phyloP scores from a whole-genome alignment of 1,140 invertebrate species.

The Papilio dardanus region DNA sequence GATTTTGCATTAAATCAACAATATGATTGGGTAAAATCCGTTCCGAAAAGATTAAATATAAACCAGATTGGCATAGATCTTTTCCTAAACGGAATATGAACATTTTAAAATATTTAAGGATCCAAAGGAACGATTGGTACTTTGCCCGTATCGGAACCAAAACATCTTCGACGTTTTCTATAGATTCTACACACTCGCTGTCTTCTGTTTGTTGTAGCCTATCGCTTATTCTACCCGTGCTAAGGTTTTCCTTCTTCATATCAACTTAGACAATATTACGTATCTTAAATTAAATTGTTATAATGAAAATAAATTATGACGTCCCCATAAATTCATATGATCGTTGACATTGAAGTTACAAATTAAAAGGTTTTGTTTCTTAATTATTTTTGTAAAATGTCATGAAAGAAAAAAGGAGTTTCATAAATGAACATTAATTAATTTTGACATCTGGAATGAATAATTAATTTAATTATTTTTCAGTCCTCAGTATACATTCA shows the following conservation, averaged over 20 bases:
- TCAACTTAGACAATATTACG: conserved; percentile 42
- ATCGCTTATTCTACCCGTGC: conserved; percentile 49
- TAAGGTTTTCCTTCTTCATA: conserved; percentile 63
- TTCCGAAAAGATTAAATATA: conserved; percentile 52
- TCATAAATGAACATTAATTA: background rate
- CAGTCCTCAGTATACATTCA: background rate
- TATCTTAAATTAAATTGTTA: conserved; percentile 44
- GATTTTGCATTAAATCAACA: conserved; percentile 54
- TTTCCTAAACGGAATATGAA: conserved; percentile 61
- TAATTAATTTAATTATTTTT: too few relatives aligned
- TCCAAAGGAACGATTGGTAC: conserved; percentile 69
- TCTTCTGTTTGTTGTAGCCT: conserved; percentile 45
- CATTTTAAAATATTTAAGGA: conserved; percentile 62
- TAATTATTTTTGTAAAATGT: background rate
- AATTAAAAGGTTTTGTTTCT: background rate
- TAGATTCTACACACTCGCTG: background rate
- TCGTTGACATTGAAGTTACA: background rate
- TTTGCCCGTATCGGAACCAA: conserved; percentile 49
- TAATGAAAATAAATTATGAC: background rate
- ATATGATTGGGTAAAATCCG: conserved; percentile 59
- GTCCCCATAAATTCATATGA: background rate
- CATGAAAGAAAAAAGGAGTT: background rate
- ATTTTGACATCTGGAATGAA: background rate
- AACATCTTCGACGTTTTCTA: conserved; percentile 51
- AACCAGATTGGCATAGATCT: conserved; percentile 57